phyloP scores from a whole-genome alignment of 1,140 invertebrate genomes.

The Bombus waltoni region DNA sequence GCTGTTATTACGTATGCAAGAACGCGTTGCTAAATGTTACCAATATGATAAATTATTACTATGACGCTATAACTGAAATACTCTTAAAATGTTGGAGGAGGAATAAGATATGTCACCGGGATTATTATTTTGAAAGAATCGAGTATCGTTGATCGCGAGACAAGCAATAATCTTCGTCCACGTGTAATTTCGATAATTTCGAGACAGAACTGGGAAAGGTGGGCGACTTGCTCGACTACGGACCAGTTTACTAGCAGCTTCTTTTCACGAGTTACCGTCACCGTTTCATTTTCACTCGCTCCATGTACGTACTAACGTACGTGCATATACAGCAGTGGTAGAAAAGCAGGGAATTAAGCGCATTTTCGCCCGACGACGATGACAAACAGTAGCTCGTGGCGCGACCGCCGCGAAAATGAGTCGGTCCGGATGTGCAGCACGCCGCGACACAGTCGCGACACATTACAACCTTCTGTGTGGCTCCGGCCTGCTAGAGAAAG shows the following conservation, averaged over 20 bases:
- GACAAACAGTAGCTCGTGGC: slow-evolving; percentile 55
- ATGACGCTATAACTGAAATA: too few relatives aligned
- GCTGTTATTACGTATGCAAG: too few relatives aligned
- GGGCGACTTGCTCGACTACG: background rate
- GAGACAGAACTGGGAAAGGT: background rate
- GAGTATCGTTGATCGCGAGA: too few relatives aligned
- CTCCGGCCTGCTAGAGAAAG: slow-evolving; percentile 49
- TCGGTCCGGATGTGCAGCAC: slow-evolving; percentile 47
- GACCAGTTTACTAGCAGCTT: background rate
- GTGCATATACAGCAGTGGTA: background rate
- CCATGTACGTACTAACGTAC: background rate
- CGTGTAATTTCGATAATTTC: too few relatives aligned
- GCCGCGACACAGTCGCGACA: slow-evolving; percentile 27
- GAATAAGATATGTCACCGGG: too few relatives aligned
- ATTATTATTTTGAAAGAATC: too few relatives aligned
- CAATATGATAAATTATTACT: too few relatives aligned
- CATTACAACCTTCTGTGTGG: slow-evolving; percentile 39
- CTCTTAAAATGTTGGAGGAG: too few relatives aligned
- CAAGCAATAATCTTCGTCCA: too few relatives aligned
- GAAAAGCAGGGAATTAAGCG: slow-evolving; percentile 8
- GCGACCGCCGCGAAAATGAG: slow-evolving; percentile 45
- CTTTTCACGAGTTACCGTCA: background rate
- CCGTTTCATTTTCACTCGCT: background rate
- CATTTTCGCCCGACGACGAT: slow-evolving; percentile 15
- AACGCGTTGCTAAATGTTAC: too few relatives aligned